These are phyloP conservation scores for Melitaea athalia DNA, from an alignment of 2,888 invertebrate species.

Conservation along the genomic window DNA sequence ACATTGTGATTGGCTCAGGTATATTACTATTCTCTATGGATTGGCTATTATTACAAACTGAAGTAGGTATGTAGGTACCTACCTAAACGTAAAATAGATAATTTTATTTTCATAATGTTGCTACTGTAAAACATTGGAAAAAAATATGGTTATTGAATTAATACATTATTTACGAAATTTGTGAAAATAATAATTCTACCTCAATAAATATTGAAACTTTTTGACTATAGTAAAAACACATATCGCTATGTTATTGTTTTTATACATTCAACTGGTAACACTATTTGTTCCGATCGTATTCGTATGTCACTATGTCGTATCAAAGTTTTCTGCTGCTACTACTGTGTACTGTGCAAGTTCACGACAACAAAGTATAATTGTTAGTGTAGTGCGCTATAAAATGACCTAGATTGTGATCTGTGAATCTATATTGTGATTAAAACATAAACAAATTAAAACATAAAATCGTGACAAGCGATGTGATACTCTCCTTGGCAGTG, in stretches of 20 bases:
- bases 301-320: slow-evolving; percentile 13
- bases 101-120: slow-evolving; percentile 9
- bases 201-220: neutral
- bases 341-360: slow-evolving; percentile 67
- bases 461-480: slow-evolving; percentile 70
- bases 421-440: slow-evolving; percentile 61
- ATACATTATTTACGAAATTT: neutral
- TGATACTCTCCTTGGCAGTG: slow-evolving; percentile 83
- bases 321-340: slow-evolving; percentile 19
- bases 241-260: neutral
- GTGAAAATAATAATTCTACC: neutral
- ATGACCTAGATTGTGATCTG: slow-evolving; percentile 75
- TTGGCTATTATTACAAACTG: neutral
- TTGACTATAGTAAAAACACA: neutral
- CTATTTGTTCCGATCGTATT: slow-evolving; percentile 18
- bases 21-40: too few species aligned
- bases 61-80: too few species aligned
- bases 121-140: neutral
- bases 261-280: slow-evolving; percentile 19
- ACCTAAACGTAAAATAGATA: too few species aligned
- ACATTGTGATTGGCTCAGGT: neutral
- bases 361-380: slow-evolving; percentile 73
- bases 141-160: neutral
- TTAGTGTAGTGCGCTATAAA: slow-evolving; percentile 73
- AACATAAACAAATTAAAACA: slow-evolving; percentile 54